These are phyloP conservation scores for Agrotis segetum DNA, from an alignment of 2,888 invertebrate species.

Conservation along the genomic window DNA sequence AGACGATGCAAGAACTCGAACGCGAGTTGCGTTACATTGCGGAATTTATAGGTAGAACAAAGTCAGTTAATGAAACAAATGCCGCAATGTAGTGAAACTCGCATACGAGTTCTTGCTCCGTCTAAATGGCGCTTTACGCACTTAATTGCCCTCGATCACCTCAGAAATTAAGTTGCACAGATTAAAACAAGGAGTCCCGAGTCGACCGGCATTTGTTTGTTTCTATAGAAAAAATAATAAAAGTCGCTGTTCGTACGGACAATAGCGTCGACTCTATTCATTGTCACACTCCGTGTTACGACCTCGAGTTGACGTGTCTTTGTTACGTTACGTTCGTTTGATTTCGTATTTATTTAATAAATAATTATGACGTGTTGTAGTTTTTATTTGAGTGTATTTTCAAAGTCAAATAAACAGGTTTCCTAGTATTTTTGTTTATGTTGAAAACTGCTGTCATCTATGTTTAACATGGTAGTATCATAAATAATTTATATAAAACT, in stretches of 20 bases:
- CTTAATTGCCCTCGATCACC: constrained; percentile 11
- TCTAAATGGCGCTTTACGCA: too few relatives aligned
- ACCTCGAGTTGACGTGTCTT: constrained; percentile 10
- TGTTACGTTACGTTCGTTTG: constrained; percentile 32
- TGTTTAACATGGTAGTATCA: too few relatives aligned
- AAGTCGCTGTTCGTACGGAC: constrained; percentile 35
- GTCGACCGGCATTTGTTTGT: constrained; percentile 35
- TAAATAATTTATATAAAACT: too few relatives aligned
- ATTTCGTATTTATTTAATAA: constrained; percentile 22
- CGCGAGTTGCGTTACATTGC: too few relatives aligned
- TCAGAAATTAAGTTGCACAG: constrained; percentile 31
- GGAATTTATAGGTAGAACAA: too few relatives aligned
- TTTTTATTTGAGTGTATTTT: neutral
- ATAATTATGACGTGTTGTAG: neutral
- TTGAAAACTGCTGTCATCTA: neutral
- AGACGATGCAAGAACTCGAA: too few relatives aligned
- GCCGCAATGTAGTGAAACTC: too few relatives aligned
- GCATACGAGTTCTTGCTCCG: too few relatives aligned
- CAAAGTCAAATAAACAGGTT: neutral
- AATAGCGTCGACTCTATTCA: constrained; percentile 42
- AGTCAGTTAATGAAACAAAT: too few relatives aligned
- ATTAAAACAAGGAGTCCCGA: constrained; percentile 29
- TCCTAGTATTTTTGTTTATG: neutral
- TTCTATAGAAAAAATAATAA: constrained; percentile 45
- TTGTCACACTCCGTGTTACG: constrained; percentile 33